Conservation (phyloP, 2,797 vertebrate species). For the Megaceryle alcyon region DNA sequence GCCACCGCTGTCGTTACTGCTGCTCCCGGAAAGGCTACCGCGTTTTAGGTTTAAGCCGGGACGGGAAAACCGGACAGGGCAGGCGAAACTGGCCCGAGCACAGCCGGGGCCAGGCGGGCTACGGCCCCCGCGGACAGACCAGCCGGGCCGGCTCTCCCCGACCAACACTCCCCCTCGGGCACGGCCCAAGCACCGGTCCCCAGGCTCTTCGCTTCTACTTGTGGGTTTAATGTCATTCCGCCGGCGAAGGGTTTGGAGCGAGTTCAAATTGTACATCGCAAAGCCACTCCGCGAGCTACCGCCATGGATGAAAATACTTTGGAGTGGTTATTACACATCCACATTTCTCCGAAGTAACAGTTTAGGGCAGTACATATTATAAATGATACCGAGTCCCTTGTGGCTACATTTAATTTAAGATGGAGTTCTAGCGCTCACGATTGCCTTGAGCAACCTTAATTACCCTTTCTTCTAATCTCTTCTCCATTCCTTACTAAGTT, state of each 20-base stretch:
- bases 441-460: constrained; percentile 67
- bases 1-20: background rate
- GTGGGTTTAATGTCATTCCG: background rate
- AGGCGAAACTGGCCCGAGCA: background rate
- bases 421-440: constrained; percentile 38
- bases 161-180: accelerated
- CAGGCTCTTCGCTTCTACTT: background rate
- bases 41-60: background rate
- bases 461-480: constrained; percentile 63
- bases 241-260: background rate
- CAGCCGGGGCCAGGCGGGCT: background rate
- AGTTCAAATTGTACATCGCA: background rate
- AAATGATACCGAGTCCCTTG: constrained; percentile 56
- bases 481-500: constrained; percentile 43
- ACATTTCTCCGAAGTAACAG: constrained; percentile 45
- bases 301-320: background rate
- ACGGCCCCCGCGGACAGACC: background rate
- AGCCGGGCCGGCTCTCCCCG: background rate
- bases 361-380: constrained; percentile 36
- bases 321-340: constrained; percentile 1
- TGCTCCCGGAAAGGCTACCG: background rate
- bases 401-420: constrained; percentile 60
- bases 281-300: background rate
- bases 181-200: background rate
- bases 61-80: background rate